A percentile compares a stretch with the other conserved stretches of the same genome.
Conservation (phyloP, 2,797 vertebrate species). For the Pipistrellus pygmaeus region DNA sequence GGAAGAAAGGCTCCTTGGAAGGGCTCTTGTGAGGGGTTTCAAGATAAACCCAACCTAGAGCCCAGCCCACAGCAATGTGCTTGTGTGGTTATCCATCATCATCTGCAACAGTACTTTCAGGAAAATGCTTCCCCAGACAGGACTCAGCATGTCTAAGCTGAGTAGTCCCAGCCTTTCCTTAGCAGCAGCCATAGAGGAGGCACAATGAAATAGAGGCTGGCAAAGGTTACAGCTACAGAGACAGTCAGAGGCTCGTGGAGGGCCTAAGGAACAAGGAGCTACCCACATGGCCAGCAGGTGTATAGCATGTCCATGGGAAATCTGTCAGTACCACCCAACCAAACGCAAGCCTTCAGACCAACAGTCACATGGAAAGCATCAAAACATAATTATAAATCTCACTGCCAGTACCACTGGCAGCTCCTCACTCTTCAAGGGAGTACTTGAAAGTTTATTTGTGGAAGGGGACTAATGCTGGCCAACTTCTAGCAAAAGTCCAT, state of each 20-base stretch:
- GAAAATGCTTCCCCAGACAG: neutral
- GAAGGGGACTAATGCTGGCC: slow-evolving; percentile 59
- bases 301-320: neutral
- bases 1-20: neutral
- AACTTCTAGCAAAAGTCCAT: slow-evolving; percentile 40
- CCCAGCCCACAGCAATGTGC: too few species aligned
- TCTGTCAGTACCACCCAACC: neutral
- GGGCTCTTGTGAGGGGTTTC: neutral
- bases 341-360: neutral
- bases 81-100: neutral
- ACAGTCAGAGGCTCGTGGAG: rapidly evolving
- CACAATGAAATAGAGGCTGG: neutral
- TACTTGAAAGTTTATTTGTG: slow-evolving; percentile 77
- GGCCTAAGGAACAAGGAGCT: neutral
- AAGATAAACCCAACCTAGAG: neutral
- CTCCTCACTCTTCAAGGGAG: slow-evolving; percentile 69
- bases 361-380: slow-evolving; percentile 74
- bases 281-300: neutral
- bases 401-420: slow-evolving; percentile 75
- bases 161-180: neutral
- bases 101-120: neutral
- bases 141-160: neutral
- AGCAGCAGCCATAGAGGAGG: neutral
- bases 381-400: slow-evolving; percentile 72
- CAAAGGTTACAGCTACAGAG: neutral